Percentiles rank a stretch among this genome's conserved stretches.
phyloP scores from a whole-genome alignment of 2,113 vertebrate genomes.

The Nicator chloris region DNA sequence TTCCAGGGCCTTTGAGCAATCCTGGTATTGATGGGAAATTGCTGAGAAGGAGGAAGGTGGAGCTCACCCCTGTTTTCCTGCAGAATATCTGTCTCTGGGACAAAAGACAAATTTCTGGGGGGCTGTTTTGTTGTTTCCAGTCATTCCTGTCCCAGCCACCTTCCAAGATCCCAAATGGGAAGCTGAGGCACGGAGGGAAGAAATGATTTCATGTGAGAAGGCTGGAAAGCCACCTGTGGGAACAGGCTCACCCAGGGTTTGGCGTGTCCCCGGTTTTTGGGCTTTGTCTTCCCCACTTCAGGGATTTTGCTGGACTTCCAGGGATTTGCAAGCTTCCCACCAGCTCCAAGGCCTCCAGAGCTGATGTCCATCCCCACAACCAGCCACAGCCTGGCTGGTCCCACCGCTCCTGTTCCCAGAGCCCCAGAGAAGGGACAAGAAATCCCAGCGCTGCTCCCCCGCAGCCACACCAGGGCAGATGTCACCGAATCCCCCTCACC shows the following conservation, averaged over 20 bases:
- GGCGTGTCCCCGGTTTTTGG: background rate
- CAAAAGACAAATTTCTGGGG: background rate
- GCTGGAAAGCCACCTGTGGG: background rate
- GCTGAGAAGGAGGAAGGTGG: background rate
- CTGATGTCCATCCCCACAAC: background rate
- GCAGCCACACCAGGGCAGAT: rapidly evolving
- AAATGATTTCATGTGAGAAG: background rate
- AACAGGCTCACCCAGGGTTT: rapidly evolving
- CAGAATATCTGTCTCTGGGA: background rate
- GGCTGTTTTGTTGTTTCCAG: background rate
- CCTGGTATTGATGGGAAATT: background rate
- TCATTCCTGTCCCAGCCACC: rapidly evolving
- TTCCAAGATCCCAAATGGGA: background rate
- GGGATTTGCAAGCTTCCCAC: background rate
- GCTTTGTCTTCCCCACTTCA: background rate
- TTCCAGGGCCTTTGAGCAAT: too few species aligned
- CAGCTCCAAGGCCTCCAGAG: background rate
- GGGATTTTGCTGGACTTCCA: background rate
- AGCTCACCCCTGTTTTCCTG: background rate
- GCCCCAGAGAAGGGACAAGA: rapidly evolving
- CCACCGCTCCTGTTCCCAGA: background rate
- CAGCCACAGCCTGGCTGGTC: background rate
- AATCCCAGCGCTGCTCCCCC: background rate
- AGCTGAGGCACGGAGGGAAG: background rate
- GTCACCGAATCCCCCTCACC: rapidly evolving